Conservation (phyloP, 30 jellyfish, hydroid and myxozoan species). For the Hydractinia symbiolongicarpus region DNA sequence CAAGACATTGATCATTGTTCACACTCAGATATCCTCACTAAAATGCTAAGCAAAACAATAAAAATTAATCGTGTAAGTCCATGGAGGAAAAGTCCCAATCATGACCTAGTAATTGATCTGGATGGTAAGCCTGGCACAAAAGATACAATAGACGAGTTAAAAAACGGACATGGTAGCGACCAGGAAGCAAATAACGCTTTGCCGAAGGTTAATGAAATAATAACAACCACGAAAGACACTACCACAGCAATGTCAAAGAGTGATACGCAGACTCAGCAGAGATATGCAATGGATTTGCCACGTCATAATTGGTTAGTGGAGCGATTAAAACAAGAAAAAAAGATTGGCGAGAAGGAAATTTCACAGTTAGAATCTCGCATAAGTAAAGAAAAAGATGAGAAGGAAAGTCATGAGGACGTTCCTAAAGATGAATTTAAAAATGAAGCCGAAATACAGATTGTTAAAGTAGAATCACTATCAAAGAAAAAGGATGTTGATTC, state of each 20-base stretch:
- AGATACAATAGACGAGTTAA: background rate
- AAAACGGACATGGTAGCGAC: background rate
- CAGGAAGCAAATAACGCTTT: background rate
- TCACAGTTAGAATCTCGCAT: background rate
- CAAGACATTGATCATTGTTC: background rate
- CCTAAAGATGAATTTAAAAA: background rate
- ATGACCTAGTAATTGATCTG: background rate
- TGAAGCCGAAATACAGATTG: background rate
- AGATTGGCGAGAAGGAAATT: background rate
- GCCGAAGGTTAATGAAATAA: background rate
- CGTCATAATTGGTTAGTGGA: conserved; percentile 15
- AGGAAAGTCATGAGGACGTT: background rate
- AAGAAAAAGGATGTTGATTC: background rate
- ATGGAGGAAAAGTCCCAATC: background rate
- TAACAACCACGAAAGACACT: no score
- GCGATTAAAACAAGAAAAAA: conserved; percentile 1
- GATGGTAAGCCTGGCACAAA: no score
- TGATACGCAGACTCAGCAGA: background rate
- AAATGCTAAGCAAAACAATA: conserved; percentile 2
- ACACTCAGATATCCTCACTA: background rate
- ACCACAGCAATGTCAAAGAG: background rate
- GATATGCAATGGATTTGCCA: background rate
- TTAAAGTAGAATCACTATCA: conserved; percentile 7
- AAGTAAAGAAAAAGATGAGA: background rate
- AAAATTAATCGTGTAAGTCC: conserved; percentile 13